A percentile compares a stretch with the other conserved stretches of the same genome.
Evolutionary conservation across 2,888 invertebrate species (phyloP).

Genomic region (Hedya salicella): DNA sequence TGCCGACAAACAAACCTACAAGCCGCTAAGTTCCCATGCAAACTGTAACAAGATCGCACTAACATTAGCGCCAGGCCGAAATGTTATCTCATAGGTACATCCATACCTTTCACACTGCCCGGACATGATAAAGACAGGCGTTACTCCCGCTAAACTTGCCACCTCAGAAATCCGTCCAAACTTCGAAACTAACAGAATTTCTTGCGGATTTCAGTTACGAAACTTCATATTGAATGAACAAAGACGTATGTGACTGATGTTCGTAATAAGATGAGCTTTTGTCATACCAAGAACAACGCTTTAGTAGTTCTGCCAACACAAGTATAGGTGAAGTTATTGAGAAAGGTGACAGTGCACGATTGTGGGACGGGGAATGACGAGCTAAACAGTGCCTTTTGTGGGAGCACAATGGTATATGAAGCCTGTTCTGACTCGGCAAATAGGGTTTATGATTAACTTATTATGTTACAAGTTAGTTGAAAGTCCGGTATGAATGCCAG

Average conservation of each 20-base stretch:
- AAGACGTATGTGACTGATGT: not conserved
- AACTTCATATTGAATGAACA: not conserved
- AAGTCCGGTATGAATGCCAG: conserved; percentile 1
- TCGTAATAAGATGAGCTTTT: not conserved
- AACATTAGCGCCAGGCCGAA: not conserved
- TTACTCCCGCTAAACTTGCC: not conserved
- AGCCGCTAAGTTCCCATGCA: conserved; percentile 4
- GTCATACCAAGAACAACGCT: not conserved
- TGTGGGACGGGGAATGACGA: not conserved
- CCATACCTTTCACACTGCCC: conserved; percentile 5
- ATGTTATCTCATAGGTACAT: not conserved
- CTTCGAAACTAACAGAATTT: not conserved
- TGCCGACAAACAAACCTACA: not conserved
- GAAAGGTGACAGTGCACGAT: conserved; percentile 23
- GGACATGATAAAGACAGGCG: conserved; percentile 12
- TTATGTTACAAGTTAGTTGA: conserved; percentile 6
- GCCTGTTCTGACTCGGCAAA: conserved; percentile 1
- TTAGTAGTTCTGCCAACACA: not conserved
- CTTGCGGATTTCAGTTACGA: conserved; percentile 12
- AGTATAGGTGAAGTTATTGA: not conserved
- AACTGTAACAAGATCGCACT: conserved; percentile 11
- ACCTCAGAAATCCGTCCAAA: conserved; percentile 10
- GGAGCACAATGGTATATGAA: conserved; percentile 7
- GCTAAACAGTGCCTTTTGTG: not conserved
- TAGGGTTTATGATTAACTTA: conserved; percentile 4